phyloP scores from a whole-genome alignment of 2,797 vertebrate species.

The Telmatherina bonti region DNA sequence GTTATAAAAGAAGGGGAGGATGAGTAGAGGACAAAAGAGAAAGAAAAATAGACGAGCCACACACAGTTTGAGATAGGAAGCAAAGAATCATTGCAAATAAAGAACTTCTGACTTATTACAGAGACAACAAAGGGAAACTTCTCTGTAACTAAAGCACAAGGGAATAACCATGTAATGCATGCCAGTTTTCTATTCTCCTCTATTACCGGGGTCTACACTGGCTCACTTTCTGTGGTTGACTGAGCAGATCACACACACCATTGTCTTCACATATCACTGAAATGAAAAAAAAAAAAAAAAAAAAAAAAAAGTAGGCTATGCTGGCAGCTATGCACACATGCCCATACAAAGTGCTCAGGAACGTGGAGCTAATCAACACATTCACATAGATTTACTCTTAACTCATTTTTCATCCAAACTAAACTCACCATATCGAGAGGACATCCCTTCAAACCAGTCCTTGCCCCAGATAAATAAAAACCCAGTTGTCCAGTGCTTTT shows the following conservation, averaged over 20 bases:
- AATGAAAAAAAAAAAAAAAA: not conserved
- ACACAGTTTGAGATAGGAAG: constrained; percentile 11
- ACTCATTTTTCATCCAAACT: constrained; percentile 48
- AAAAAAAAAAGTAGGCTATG: constrained; percentile 34
- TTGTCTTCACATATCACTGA: constrained; percentile 50
- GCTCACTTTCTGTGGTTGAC: constrained; percentile 65
- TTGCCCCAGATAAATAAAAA: constrained; percentile 37
- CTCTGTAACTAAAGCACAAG: constrained; percentile 15
- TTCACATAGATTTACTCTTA: constrained; percentile 42
- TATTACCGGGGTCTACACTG: constrained; percentile 42
- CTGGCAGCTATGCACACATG: constrained; percentile 27
- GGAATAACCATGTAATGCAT: not conserved
- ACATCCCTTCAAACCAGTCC: constrained; percentile 29
- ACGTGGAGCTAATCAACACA: constrained; percentile 60
- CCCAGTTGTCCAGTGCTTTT: not conserved
- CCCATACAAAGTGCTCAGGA: constrained; percentile 54
- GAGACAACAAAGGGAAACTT: constrained; percentile 12
- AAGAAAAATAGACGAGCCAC: constrained; percentile 25
- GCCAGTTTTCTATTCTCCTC: constrained; percentile 8
- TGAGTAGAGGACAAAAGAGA: constrained; percentile 15
- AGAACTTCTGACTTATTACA: constrained; percentile 2
- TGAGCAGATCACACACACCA: constrained; percentile 53
- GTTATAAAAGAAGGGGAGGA: constrained; percentile 38
- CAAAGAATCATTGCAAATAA: constrained; percentile 2
- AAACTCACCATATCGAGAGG: constrained; percentile 58